Evolutionary conservation across 2,113 vertebrate genomes (phyloP).

Genomic region (Mormyrus iriodes): DNA sequence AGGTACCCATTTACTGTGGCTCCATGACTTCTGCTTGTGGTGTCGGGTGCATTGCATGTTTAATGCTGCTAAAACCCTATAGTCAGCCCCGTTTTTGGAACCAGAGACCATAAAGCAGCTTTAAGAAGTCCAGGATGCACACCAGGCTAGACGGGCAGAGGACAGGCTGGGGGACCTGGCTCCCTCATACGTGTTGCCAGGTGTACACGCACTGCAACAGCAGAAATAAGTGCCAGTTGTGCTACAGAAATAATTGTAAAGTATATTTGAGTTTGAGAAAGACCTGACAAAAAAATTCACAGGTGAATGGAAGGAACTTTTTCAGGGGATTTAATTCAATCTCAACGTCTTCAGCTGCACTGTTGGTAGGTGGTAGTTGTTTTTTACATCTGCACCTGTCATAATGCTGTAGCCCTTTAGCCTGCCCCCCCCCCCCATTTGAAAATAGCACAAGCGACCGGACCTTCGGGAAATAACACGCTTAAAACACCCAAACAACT

Average conservation of each 20-base stretch:
- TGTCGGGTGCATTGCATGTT: background rate
- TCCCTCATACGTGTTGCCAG: background rate
- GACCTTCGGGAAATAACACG: too few relatives aligned
- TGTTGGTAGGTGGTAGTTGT: background rate
- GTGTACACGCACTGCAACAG: background rate
- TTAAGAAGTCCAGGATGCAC: too few relatives aligned
- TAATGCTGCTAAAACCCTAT: background rate
- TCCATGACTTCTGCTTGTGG: background rate
- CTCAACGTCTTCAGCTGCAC: background rate
- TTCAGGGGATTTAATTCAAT: background rate
- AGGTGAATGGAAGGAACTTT: background rate
- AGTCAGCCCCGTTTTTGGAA: too few relatives aligned
- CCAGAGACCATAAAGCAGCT: too few relatives aligned
- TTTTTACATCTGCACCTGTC: background rate
- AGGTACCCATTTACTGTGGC: background rate
- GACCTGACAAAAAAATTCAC: background rate
- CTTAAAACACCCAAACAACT: too few relatives aligned
- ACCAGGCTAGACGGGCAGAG: too few relatives aligned
- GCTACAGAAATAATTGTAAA: background rate
- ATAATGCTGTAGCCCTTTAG: background rate
- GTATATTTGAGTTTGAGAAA: background rate
- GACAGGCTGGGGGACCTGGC: too few relatives aligned
- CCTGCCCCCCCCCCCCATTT: too few relatives aligned
- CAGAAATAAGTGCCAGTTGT: too few relatives aligned
- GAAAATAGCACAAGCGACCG: too few relatives aligned